Evolutionary conservation across 1,140 invertebrate genomes (phyloP).

Genomic region (Ruditapes philippinarum): DNA sequence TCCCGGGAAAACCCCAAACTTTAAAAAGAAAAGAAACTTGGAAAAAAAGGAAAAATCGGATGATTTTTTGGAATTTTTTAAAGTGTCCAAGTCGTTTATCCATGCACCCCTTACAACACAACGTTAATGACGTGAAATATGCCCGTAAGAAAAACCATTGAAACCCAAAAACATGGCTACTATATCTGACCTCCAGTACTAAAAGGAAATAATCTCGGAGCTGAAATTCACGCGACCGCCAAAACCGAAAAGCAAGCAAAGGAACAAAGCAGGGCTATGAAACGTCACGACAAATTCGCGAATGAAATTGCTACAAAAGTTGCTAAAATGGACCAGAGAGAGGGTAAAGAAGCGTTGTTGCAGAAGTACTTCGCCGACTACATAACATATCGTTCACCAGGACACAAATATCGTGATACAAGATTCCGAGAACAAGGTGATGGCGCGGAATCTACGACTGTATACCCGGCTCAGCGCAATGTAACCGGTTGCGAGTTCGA

Average conservation of each 20-base stretch:
- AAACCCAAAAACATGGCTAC: constrained; percentile 22
- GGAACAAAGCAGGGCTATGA: not conserved
- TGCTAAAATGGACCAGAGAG: constrained; percentile 40
- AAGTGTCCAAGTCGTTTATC: not conserved
- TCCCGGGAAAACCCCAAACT: too few relatives aligned
- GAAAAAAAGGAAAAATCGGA: constrained; percentile 35
- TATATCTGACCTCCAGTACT: not conserved
- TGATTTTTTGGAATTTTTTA: constrained; percentile 12
- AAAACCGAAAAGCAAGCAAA: constrained; percentile 1
- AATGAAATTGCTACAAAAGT: constrained; percentile 34
- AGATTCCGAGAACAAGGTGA: constrained; percentile 50
- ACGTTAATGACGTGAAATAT: constrained; percentile 55
- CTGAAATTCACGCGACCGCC: not conserved
- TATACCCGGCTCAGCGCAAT: not conserved
- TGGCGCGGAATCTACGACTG: constrained; percentile 24
- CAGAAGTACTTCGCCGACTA: constrained; percentile 59
- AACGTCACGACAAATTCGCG: constrained; percentile 47
- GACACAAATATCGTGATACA: not conserved
- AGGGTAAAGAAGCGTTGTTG: constrained; percentile 60
- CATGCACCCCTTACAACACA: constrained; percentile 2
- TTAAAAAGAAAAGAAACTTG: constrained; percentile 29
- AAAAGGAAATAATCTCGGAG: not conserved
- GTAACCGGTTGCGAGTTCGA: not conserved
- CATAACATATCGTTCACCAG: constrained; percentile 48
- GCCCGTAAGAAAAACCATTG: constrained; percentile 53